Evolutionary conservation across 2,888 invertebrate species (phyloP), one percentile per base, ranked within the genome.

Genomic region (Odontocolon sp.): DNA sequence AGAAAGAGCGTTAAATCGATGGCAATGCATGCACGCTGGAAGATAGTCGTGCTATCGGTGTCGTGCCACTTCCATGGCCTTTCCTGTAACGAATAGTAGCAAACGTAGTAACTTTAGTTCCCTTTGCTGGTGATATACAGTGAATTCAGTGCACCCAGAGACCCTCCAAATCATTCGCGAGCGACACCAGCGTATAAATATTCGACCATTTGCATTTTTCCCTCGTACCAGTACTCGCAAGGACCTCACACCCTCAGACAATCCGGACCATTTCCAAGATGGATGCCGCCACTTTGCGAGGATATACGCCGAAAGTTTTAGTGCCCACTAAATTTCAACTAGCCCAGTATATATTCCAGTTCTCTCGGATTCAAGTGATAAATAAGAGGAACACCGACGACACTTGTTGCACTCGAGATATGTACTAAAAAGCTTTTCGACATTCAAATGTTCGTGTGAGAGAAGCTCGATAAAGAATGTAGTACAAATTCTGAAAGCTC

Each of bases 301-400:
- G 26, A 88, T 87, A 84, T 87, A 88, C 81, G 86, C 78, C 82
- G 85, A 87, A 88, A 88, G 87, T 88, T 88, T 88, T 87, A 88
- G 83, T 87, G 83, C 86, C 84, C 85, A 84, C 84, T 88, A 88
- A 88, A 88, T 88, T 87, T 86, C 82, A 83, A 83, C 86, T 87
- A 87, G 85, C 82, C 82, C 74, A 72, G 69, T 77, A 71, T 78
- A 73, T 69, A 77, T 74, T 61, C 54, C 31, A 38, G 54, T 52
- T 54, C 57, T 69, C 75, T 50, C 18, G 54, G 31, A 16, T 33
- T 54, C 16, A 52, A 50, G 67, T 50, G 64, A 72, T 77, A 72
- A 77, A 77, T 72, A 72, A 57, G 28, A 63, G 50, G 31, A 59
- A 57, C 14, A 11, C 50, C 26, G n/a, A 57, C 42, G 68, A 68